Percentiles rank a stretch among this genome's conserved stretches.
phyloP scores from a whole-genome alignment of 2,888 invertebrate species.

The Rhamnusium bicolor region DNA sequence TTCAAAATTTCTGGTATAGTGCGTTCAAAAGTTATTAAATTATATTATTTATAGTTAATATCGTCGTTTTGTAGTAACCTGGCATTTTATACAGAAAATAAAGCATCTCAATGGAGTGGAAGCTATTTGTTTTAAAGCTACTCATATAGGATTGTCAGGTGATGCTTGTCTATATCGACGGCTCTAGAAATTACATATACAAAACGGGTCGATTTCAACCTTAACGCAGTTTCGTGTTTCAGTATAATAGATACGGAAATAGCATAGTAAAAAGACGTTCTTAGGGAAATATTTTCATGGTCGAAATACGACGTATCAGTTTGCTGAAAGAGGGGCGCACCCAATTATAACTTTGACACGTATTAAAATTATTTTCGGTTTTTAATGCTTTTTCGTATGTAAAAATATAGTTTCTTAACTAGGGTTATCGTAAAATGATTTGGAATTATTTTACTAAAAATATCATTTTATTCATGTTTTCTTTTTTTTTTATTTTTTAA shows the following conservation, averaged over 20 bases:
- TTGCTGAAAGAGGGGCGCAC: not conserved
- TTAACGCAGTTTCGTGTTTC: slow-evolving; percentile 37
- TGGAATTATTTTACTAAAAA: too few relatives aligned
- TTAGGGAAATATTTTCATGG: slow-evolving; percentile 8
- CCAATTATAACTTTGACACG: not conserved
- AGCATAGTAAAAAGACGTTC: slow-evolving; percentile 29
- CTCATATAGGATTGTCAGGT: slow-evolving; percentile 2
- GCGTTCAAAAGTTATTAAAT: too few relatives aligned
- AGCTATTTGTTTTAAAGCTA: too few relatives aligned
- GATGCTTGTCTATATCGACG: not conserved
- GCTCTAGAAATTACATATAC: slow-evolving; percentile 7
- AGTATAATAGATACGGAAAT: slow-evolving; percentile 32
- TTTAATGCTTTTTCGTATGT: not conserved
- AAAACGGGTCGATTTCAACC: slow-evolving; percentile 6
- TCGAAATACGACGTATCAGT: not conserved
- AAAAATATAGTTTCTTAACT: not conserved
- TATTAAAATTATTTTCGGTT: not conserved
- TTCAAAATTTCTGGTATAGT: too few relatives aligned
- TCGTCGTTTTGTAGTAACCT: too few relatives aligned
- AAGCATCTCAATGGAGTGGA: too few relatives aligned
- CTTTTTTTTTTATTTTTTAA: too few relatives aligned
- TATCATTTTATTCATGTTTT: too few relatives aligned
- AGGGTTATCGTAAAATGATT: too few relatives aligned
- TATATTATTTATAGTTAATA: too few relatives aligned
- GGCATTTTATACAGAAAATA: too few relatives aligned